Conservation (phyloP, 2,113 vertebrate genomes). For the Trogon melanurus region DNA sequence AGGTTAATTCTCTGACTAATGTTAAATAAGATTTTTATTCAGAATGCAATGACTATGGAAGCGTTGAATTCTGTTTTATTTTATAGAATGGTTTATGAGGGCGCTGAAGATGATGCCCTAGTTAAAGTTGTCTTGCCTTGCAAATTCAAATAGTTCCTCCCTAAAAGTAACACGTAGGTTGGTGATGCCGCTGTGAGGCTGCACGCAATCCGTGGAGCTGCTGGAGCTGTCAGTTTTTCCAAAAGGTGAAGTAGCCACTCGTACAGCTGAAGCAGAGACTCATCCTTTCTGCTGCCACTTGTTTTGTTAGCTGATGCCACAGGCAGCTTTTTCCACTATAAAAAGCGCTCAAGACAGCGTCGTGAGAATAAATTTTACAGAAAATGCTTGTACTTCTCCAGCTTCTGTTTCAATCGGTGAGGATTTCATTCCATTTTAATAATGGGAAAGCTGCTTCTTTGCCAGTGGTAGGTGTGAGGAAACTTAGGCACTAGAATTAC, state of each 20-base stretch:
- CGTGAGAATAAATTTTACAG: not conserved
- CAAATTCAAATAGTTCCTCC: not conserved
- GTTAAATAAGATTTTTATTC: not conserved
- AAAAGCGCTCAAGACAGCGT: not conserved
- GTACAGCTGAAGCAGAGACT: not conserved
- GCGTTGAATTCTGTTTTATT: not conserved
- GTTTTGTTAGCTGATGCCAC: not conserved
- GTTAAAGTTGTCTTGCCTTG: not conserved
- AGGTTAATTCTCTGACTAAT: not conserved
- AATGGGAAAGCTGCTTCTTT: not conserved
- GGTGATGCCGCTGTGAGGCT: not conserved
- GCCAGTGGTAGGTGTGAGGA: not conserved
- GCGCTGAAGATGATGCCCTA: not conserved
- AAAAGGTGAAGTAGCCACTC: not conserved
- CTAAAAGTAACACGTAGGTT: not conserved
- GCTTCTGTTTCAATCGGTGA: not conserved
- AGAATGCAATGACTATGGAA: not conserved
- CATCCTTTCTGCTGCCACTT: not conserved
- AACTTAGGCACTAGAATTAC: not conserved
- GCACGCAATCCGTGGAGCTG: not conserved
- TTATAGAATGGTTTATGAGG: not conserved
- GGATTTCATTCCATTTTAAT: not conserved
- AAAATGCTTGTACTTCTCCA: not conserved
- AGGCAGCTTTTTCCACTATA: not conserved
- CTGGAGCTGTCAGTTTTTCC: not conserved